Base-by-base conservation (phyloP, 2,888 invertebrate genomes). In the Anorthoa munda region DNA sequence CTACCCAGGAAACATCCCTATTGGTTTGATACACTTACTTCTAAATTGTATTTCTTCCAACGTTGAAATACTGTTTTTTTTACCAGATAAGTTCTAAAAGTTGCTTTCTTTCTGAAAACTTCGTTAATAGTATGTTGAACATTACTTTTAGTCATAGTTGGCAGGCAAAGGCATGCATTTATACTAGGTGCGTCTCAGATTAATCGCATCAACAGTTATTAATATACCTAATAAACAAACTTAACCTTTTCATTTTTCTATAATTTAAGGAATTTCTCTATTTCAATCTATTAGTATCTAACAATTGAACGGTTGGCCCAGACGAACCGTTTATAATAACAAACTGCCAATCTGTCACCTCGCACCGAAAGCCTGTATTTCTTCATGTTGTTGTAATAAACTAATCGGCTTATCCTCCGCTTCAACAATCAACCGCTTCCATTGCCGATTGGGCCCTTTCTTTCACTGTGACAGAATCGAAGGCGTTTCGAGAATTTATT, bases 401-500 rank as follows among this genome's bases (percentile, higher is more conserved):
- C 92, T 96, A 96, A 96, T 96, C 96, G 95, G 96, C 95, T 96
- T 96, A 96, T 83, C 89, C 87, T 84, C 87, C 89, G 89, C 90
- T 91, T 90, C 92, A 79, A 91, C 89, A 91, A 92, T 91, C 87
- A 86, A 87, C 83, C 87, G 89, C 89, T 86, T 90, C 91, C 86
- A 92, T 60, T 39, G 9, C 39, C 60, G 45, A 60, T 93, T 91
- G 90, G 92, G 88, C 88, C 90, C 90, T 92, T 93, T 91, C 90
- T 92, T 93, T 91, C 84, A 90, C 86, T 82, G 83, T 88, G 86
- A 89, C 87, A 90, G 88, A 93, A 93, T 92, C 92, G 94, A 92
- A 95, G 95, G 94, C 94, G 94, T 95, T 95, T 94, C 90, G 92
- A 92, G 93, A 94, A 95, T 94, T 93, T 94, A 95, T 95, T 92